phyloP scores from a whole-genome alignment of 2,113 vertebrate genomes.

The Podarcis raffonei region DNA sequence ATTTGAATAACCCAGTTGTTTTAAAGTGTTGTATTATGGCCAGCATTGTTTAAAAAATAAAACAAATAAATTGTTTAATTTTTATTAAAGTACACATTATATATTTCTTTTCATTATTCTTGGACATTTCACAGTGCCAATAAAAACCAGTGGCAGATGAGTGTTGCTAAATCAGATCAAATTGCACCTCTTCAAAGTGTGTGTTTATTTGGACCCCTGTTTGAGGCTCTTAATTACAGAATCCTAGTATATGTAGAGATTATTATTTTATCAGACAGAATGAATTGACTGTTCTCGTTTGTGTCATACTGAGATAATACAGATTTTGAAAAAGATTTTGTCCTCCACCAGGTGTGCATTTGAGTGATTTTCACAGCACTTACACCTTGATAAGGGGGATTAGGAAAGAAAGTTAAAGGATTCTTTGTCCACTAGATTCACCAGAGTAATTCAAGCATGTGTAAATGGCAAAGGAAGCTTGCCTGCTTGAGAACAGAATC shows the following conservation, averaged over 20 bases:
- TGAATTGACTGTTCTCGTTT: conserved; percentile 64
- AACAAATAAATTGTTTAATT: too few species aligned
- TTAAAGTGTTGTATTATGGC: conserved; percentile 32
- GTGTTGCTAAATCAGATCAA: conserved; percentile 58
- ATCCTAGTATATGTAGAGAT: neutral
- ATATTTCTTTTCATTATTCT: conserved; percentile 49
- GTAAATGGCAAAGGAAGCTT: conserved; percentile 66
- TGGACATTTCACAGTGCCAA: conserved; percentile 52
- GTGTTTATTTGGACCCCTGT: conserved; percentile 45
- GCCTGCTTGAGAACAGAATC: conserved; percentile 64
- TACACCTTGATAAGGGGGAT: conserved; percentile 69
- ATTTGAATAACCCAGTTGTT: neutral
- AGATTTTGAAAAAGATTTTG: conserved; percentile 56
- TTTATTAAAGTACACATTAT: conserved; percentile 6
- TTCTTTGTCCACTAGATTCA: conserved; percentile 71
- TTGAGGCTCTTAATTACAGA: conserved; percentile 14
- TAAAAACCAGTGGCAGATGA: conserved; percentile 58
- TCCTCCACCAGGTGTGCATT: conserved; percentile 72
- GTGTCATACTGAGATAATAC: conserved; percentile 58
- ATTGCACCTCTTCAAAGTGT: conserved; percentile 48
- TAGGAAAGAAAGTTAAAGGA: conserved; percentile 73
- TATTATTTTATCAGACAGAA: conserved; percentile 50
- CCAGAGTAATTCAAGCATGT: conserved; percentile 73
- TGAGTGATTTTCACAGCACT: conserved; percentile 69
- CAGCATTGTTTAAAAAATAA: conserved; percentile 7